Base-by-base conservation (phyloP, 2,113 vertebrate genomes). In the Hippoglossus stenolepis region DNA sequence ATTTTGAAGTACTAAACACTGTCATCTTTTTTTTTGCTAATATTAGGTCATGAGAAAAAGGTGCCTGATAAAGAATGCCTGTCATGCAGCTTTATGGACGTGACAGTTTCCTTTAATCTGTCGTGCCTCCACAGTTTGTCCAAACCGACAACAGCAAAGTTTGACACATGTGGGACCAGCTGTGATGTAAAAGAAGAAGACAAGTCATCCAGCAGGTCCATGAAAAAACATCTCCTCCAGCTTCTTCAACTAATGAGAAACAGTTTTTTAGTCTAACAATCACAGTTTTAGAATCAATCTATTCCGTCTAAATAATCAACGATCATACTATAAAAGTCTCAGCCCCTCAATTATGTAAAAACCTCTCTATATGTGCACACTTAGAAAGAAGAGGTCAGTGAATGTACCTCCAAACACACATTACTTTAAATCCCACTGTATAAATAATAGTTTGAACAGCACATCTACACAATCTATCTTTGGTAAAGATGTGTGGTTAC, bases 381-480 rank as follows among this genome's bases (percentile, higher is more conserved):
- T 31, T 7, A 51, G 15, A 9, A 5, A 18, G 51, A 54, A 11
- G 51, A 54, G 45, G 14, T 18, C 45, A 18, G 51, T 51, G 49
- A 20, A 20, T n/a, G 2, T 51, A 2, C 5, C 49, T 20, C 49
- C 51, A 21, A 54, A 54, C 8, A n/a, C 8, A n/a, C 14, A 11
- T 54, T n/a, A 54, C 51, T 54, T n/a, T 54, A 20, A 21, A 54
- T n/a, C 18, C 20, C 14, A n/a, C 51, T 54, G 51, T n/a, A 20
- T 54, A 1, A 54, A 54, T 54, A 56, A 91, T 88, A 21, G 53
- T 68, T 75, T 6, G 47, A 13, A 6, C 56, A 28, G 63, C 49
- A 61, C 82, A 77, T 77, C 61, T 24, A 71, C 68, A 75, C 64
- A 68, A 83, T 89, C 57, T 85, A 21, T 86, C 74, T 63, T 80